Conservation (phyloP, 2,888 invertebrate genomes). For the Napeogenes sylphis region DNA sequence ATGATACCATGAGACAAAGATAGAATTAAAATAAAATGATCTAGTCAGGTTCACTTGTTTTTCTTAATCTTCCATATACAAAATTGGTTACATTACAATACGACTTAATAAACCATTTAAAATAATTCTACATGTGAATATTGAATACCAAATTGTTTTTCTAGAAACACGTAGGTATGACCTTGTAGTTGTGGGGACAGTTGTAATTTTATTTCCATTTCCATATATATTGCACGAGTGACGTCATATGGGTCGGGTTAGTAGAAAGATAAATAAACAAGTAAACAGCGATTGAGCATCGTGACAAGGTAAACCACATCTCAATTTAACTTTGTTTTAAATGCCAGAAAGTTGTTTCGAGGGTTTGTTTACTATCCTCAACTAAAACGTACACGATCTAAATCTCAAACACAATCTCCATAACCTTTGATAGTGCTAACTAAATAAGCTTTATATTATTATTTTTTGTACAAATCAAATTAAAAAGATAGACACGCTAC, state of each 20-base stretch:
- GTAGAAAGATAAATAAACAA: slow-evolving; percentile 2
- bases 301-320: slow-evolving; percentile 8
- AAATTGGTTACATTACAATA: too few relatives aligned
- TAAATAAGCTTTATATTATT: neutral
- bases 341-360: slow-evolving; percentile 8
- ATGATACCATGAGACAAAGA: too few relatives aligned
- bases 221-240: neutral
- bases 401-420: slow-evolving; percentile 3
- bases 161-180: too few relatives aligned
- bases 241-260: neutral
- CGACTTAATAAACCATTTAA: too few relatives aligned
- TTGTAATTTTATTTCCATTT: neutral
- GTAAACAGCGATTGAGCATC: slow-evolving; percentile 7
- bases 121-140: too few relatives aligned
- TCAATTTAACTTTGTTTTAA: slow-evolving; percentile 7
- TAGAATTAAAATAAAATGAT: too few relatives aligned
- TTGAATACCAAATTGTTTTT: too few relatives aligned
- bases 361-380: neutral
- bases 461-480: too few relatives aligned
- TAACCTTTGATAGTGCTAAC: slow-evolving; percentile 2
- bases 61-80: too few relatives aligned
- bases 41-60: too few relatives aligned
- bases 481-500: too few relatives aligned
- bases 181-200: neutral
- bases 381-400: slow-evolving; percentile 4